Base-by-base conservation (phyloP, 2,797 vertebrate species). In the Sebastiscus albofasciatus region DNA sequence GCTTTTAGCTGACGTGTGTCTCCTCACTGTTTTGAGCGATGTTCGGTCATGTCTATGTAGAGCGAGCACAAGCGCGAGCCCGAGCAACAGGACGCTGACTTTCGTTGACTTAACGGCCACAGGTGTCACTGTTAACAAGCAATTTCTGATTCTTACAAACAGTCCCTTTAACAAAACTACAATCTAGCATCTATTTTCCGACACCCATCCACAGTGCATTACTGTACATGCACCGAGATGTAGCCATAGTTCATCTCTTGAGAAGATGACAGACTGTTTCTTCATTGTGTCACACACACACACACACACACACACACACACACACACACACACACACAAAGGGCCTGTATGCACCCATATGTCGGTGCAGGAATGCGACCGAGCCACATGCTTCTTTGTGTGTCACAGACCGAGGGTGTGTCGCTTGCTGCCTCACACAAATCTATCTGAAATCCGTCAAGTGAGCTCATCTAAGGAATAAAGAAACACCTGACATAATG, bases 291-390 rank as follows among this genome's bases (percentile, higher is more conserved):
- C 46, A 72, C 60, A 72, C 10, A 77, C 64, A 78, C 65, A 65
- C 22, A 79, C 61, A 24, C 33, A 26, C 33, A n/a, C 33, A 26
- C 59, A 75, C 75, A 58, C 10, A 34, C 33, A 36, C 34, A 36
- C 69, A 64, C 73, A 72, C 77, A 67, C 64, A 42, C 60, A 18
- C 54, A 61, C 67, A 36, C 56, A 67, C 59, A 55, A 2, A 42
- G 5, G 12, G 3, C 65, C 54, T 36, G 75, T 24, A 66, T 84
- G 79, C 86, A 79, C 85, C 81, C 81, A 83, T 75, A 6, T 64
- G 34, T 42, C 26, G 18, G 12, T 22, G 36, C 64, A 90, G 88
- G 94, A 94, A 94, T 94, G 93, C 4, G 3, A 81, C 84, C 2
- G 16, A 81, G 74, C 90, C 54, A 71, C 89, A 90, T 94, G 86